Evolutionary conservation across 1,140 invertebrate genomes (phyloP).

Genomic region (Adelges cooleyi): DNA sequence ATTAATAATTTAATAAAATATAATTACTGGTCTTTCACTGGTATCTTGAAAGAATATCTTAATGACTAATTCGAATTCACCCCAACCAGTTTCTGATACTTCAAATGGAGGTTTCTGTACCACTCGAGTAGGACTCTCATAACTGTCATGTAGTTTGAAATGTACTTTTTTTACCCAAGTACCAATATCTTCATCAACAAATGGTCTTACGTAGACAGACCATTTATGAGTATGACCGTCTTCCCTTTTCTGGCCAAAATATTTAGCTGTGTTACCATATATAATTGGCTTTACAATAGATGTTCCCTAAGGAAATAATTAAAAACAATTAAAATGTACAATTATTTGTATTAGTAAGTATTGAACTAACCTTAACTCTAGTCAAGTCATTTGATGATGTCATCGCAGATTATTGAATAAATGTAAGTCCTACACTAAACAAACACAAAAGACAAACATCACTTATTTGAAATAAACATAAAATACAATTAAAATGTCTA

Average conservation of each 20-base stretch:
- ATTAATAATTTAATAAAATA: slow-evolving; percentile 1
- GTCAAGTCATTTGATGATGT: slow-evolving; percentile 11
- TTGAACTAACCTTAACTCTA: slow-evolving; percentile 2
- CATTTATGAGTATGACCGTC: slow-evolving; percentile 98
- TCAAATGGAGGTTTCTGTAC: slow-evolving; percentile 92
- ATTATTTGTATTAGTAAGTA: background rate
- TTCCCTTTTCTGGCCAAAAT: slow-evolving; percentile 95
- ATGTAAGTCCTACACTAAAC: no score
- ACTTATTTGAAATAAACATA: no score
- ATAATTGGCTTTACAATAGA: slow-evolving; percentile 92
- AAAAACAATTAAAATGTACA: background rate
- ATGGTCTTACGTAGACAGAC: slow-evolving; percentile 96
- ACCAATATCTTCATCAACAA: slow-evolving; percentile 86
- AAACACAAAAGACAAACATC: no score
- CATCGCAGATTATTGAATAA: no score
- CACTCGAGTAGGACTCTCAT: slow-evolving; percentile 85
- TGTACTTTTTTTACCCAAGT: slow-evolving; percentile 92
- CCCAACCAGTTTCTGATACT: slow-evolving; percentile 98
- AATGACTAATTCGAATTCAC: slow-evolving; percentile 98
- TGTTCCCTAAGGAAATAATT: slow-evolving; percentile 52
- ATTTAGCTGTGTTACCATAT: slow-evolving; percentile 89
- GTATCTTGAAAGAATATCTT: slow-evolving; percentile 97
- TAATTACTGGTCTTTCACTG: slow-evolving; percentile 79
- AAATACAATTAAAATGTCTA: no score
- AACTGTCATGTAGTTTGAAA: slow-evolving; percentile 96